Evolutionary conservation across 2,113 vertebrate genomes (phyloP).

Genomic region (Grammomys dolichurus): DNA sequence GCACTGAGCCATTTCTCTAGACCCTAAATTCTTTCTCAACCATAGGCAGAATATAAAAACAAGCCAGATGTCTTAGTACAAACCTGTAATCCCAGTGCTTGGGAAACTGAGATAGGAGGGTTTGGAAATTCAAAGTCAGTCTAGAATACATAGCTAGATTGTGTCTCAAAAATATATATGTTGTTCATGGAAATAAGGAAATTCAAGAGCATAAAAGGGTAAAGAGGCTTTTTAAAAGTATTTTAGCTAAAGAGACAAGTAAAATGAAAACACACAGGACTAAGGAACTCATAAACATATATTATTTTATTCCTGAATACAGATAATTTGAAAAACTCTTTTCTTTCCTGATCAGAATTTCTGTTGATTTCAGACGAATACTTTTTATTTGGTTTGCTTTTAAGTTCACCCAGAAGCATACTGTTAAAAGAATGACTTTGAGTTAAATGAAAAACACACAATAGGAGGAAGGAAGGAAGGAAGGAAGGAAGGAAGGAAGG

Average conservation of each 20-base stretch:
- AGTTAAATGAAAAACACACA: background rate
- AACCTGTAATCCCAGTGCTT: background rate
- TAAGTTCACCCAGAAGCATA: background rate
- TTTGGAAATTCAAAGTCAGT: background rate
- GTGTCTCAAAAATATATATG: background rate
- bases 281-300: background rate
- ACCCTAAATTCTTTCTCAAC: background rate
- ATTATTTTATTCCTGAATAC: background rate
- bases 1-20: background rate
- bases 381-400: background rate
- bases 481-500: too few species aligned
- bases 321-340: background rate
- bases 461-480: background rate
- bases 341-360: background rate
- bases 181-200: conserved; percentile 25
- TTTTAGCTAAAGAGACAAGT: background rate
- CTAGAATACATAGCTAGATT: background rate
- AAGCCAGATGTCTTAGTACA: background rate
- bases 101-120: background rate
- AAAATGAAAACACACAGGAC: background rate
- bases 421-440: background rate
- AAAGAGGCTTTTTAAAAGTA: background rate
- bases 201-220: conserved; percentile 21
- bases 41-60: background rate
- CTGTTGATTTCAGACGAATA: background rate